These are phyloP conservation scores for Gambusia holbrooki DNA, from an alignment of 2,113 vertebrate genomes.

Conservation along the genomic window DNA sequence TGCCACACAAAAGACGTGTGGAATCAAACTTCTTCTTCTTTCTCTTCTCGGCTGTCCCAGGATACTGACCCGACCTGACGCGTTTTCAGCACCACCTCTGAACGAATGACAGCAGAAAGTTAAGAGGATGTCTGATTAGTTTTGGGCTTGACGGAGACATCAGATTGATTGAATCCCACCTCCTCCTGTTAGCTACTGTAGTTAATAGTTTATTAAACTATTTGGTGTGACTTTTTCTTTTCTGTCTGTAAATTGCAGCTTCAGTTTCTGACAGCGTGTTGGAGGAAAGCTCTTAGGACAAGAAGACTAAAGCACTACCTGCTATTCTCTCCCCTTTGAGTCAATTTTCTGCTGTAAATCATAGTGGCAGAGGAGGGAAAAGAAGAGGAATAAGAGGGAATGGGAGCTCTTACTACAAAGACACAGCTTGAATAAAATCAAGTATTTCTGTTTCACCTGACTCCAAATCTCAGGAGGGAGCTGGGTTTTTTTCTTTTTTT, in stretches of 20 bases:
- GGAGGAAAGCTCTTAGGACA: slow-evolving; percentile 18
- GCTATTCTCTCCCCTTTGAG: slow-evolving; percentile 36
- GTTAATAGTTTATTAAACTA: slow-evolving; percentile 34
- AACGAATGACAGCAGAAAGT: background rate
- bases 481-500: background rate
- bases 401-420: slow-evolving; percentile 44
- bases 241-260: background rate
- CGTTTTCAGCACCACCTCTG: background rate
- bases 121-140: slow-evolving; percentile 1
- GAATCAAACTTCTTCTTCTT: slow-evolving; percentile 12
- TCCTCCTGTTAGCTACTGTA: background rate
- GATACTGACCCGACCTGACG: background rate
- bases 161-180: slow-evolving; percentile 30
- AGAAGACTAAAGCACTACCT: slow-evolving; percentile 43
- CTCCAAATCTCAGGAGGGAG: slow-evolving; percentile 44
- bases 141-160: background rate
- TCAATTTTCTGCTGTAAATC: slow-evolving; percentile 66
- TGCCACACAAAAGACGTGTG: slow-evolving; percentile 8
- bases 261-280: slow-evolving; percentile 5
- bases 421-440: slow-evolving; percentile 58
- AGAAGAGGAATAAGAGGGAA: slow-evolving; percentile 25
- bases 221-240: slow-evolving; percentile 2
- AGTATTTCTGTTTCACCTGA: slow-evolving; percentile 54
- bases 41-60: background rate
- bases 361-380: slow-evolving; percentile 29